A percentile compares a stretch with the other conserved stretches of the same genome.
These are phyloP conservation scores for Paralvinella palmiformis DNA, from an alignment of 1,140 invertebrate species.

Conservation along the genomic window DNA sequence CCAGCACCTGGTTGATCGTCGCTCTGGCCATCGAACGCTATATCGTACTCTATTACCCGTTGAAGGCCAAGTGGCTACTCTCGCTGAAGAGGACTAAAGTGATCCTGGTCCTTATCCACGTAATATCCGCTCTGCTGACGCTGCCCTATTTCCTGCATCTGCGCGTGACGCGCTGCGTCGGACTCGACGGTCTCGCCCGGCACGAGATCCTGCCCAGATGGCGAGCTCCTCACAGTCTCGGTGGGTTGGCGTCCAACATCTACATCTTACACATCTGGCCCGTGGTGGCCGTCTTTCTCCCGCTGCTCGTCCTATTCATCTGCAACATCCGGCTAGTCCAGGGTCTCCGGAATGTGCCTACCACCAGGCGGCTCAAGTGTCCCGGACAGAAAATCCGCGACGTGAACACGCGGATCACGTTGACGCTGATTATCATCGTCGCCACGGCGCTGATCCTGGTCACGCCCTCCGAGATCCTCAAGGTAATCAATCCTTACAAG, in stretches of 20 bases:
- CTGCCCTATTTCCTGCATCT: too few relatives aligned
- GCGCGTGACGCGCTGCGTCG: too few relatives aligned
- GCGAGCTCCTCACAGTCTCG: background rate
- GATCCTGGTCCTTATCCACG: too few relatives aligned
- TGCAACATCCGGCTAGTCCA: background rate
- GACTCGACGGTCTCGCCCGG: background rate
- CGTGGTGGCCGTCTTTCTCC: background rate
- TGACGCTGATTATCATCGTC: background rate
- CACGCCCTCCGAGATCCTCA: background rate
- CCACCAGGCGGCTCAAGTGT: background rate
- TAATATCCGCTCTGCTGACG: too few relatives aligned
- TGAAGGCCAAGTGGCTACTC: too few relatives aligned
- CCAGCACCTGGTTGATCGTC: too few relatives aligned
- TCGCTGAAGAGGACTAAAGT: too few relatives aligned
- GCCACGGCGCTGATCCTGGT: background rate
- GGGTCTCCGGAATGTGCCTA: background rate
- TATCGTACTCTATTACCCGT: too few relatives aligned
- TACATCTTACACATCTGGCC: background rate
- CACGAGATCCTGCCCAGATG: background rate
- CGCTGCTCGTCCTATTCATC: background rate
- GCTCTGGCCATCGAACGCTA: too few relatives aligned
- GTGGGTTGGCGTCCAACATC: background rate
- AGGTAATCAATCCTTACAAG: background rate
- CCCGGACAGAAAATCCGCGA: too few relatives aligned
- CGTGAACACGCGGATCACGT: slow-evolving; percentile 49